These are phyloP conservation scores for Sphaerolaimus hirsutus DNA, from an alignment of 2,888 invertebrate species.

Conservation along the genomic window DNA sequence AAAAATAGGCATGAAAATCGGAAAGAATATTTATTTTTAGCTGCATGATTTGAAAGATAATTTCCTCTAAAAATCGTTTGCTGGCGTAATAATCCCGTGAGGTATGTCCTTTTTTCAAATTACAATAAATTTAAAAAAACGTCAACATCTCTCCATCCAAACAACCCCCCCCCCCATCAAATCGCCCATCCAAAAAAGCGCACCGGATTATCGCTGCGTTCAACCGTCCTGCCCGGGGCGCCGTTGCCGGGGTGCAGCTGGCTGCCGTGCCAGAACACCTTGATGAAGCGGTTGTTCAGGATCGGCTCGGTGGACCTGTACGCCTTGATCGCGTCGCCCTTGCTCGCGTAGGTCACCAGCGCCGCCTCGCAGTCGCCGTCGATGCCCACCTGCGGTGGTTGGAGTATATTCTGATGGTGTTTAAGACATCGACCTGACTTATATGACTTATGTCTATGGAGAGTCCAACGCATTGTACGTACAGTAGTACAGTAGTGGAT, in stretches of 20 bases:
- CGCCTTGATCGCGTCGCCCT: constrained; percentile 71
- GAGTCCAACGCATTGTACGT: too few relatives aligned
- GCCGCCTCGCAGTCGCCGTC: constrained; percentile 74
- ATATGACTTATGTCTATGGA: too few relatives aligned
- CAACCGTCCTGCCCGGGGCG: background rate
- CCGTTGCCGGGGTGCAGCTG: constrained; percentile 11
- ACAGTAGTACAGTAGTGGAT: too few relatives aligned
- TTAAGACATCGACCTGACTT: too few relatives aligned
- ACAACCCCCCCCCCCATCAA: too few relatives aligned
- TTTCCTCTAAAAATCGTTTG: too few relatives aligned
- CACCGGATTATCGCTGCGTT: background rate
- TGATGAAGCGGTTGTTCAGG: constrained; percentile 86
- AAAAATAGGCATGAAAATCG: constrained; percentile 1
- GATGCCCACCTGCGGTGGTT: constrained; percentile 32
- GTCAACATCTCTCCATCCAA: too few relatives aligned
- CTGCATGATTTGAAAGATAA: background rate
- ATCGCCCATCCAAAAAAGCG: too few relatives aligned
- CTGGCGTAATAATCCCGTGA: too few relatives aligned
- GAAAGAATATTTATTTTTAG: background rate
- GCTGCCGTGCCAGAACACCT: constrained; percentile 75
- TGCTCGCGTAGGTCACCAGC: constrained; percentile 64
- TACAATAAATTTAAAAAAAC: background rate
- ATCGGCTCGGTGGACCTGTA: constrained; percentile 88
- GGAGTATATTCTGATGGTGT: too few relatives aligned
- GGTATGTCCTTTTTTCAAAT: too few relatives aligned